A percentile compares a stretch with the other conserved stretches of the same genome.
phyloP scores from a whole-genome alignment of 1,140 invertebrate genomes.

The Megalopta genalis region DNA sequence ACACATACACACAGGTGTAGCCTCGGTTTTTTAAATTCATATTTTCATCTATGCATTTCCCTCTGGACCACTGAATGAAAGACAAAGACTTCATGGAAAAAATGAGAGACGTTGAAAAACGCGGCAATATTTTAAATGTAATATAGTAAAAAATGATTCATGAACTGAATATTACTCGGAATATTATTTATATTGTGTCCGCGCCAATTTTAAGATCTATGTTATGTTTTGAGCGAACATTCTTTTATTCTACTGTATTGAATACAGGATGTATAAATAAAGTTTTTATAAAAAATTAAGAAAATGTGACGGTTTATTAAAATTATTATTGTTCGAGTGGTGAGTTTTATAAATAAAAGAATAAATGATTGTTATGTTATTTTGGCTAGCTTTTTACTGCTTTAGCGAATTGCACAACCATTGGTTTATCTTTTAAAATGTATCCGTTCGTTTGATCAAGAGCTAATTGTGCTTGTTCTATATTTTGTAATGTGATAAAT shows the following conservation, averaged over 20 bases:
- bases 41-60: too few relatives aligned
- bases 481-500: slow-evolving; percentile 90
- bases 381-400: slow-evolving; percentile 64
- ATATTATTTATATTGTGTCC: too few relatives aligned
- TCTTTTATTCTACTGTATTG: not conserved
- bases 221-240: too few relatives aligned
- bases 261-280: not conserved
- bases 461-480: slow-evolving; percentile 87
- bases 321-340: slow-evolving; percentile 1
- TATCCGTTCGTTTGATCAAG: slow-evolving; percentile 94
- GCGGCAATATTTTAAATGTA: too few relatives aligned
- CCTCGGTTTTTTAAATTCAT: too few relatives aligned
- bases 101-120: too few relatives aligned
- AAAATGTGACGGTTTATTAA: slow-evolving; percentile 13
- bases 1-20: too few relatives aligned
- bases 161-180: too few relatives aligned
- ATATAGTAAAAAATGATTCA: too few relatives aligned
- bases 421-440: slow-evolving; percentile 92
- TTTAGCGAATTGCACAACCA: slow-evolving; percentile 94
- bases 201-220: too few relatives aligned
- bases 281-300: not conserved
- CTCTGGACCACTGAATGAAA: too few relatives aligned
- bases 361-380: not conserved
- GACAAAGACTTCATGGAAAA: too few relatives aligned
- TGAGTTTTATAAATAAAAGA: slow-evolving; percentile 10